Evolutionary conservation across 2,888 invertebrate species (phyloP), one percentile per base, ranked within the genome.

Genomic region (Melanophora roralis): DNA sequence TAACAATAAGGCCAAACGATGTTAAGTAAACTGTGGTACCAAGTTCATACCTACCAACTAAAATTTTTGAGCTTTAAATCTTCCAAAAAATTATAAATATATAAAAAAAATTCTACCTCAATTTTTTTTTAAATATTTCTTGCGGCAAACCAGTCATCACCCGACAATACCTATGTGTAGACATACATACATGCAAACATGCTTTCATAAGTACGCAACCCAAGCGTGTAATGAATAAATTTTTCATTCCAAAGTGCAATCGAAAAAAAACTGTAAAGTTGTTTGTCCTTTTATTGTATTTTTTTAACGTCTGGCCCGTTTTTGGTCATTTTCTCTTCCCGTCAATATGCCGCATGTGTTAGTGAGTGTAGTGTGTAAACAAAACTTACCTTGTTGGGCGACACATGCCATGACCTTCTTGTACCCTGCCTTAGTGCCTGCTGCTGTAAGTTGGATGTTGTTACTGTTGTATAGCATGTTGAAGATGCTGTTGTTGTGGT

Each of bases 361-460:
- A 19, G 60, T 32, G 38, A 36, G 60, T 76, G 16, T 27, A 45
- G 11, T 53, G 8, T 59, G 36, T 38, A 53, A 69, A 67, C 47
- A 60, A 45, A 83, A 85, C 86, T 90, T 90, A 94, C 94, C 92
- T 93, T 94, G 89, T 93, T 93, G 53, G 93, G 92, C 85, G 93
- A 93, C 83, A 92, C 92, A 88, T 93, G 93, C 93, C 93, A 93
- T 86, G 93, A 93, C 86, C 93, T 91, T 85, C 93, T 90, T 87
- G 93, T 92, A 84, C 92, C 93, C 86, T 93, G 92, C 67, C 83
- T 83, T 49, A 83, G 81, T 62, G 83, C 82, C 51, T 84, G 84
- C 77, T 84, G 64, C 43, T 82, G 83, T 49, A 57, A 53, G 67
- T 78, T 78, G 51, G 57, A 34, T 60, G 59, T 47, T 21, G 65